Percentiles rank a stretch among this genome's conserved stretches.
phyloP scores from a whole-genome alignment of 1,140 invertebrate species.

The Aradophagus sp. region DNA sequence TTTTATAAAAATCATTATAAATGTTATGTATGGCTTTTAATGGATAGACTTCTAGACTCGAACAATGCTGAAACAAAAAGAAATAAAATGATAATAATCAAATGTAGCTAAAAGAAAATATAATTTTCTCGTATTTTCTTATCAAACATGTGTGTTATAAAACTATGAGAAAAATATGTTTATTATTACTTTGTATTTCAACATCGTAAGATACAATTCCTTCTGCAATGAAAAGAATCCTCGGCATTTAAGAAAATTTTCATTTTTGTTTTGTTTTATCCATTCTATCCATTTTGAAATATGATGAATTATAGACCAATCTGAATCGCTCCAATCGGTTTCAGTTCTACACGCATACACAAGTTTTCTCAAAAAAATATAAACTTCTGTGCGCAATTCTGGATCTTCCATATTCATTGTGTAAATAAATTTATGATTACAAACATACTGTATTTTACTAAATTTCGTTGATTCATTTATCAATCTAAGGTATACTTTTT shows the following conservation, averaged over 20 bases:
- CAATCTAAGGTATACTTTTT: not conserved
- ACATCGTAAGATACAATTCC: not conserved
- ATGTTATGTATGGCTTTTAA: constrained; percentile 12
- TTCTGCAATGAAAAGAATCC: not conserved
- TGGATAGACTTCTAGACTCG: not conserved
- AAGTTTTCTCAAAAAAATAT: constrained; percentile 5
- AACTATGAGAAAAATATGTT: not conserved
- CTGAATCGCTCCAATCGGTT: too few species aligned
- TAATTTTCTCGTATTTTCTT: too few species aligned
- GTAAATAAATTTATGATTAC: constrained; percentile 4
- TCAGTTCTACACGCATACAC: too few species aligned
- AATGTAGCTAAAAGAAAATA: not conserved
- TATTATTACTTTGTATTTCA: not conserved
- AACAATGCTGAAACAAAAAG: not conserved
- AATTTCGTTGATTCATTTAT: not conserved
- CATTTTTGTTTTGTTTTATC: not conserved
- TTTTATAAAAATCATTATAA: constrained; percentile 12
- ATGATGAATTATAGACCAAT: not conserved
- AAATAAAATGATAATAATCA: not conserved
- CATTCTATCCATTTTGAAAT: too few species aligned
- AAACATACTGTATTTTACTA: not conserved
- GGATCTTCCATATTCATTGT: constrained; percentile 20
- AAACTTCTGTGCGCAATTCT: constrained; percentile 2
- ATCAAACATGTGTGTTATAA: too few species aligned
- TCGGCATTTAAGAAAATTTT: not conserved